Conservation (phyloP, 2,113 vertebrate genomes). For the Paracyprichromis sp. region DNA sequence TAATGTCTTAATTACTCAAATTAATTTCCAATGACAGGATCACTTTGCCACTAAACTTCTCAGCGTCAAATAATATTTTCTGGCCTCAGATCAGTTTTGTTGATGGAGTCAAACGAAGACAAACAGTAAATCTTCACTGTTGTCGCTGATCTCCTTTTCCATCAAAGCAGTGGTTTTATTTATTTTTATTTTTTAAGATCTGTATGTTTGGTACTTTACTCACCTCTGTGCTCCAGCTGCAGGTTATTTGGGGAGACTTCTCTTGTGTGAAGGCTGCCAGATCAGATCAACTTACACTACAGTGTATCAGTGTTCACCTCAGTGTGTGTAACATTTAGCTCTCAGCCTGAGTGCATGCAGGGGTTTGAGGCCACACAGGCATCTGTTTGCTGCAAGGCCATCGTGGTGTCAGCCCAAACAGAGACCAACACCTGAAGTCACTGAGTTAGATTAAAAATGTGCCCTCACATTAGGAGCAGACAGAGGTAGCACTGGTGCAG, state of each 20-base stretch:
- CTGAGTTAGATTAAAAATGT: neutral
- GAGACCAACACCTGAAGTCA: neutral
- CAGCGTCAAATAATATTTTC: neutral
- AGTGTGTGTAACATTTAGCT: neutral
- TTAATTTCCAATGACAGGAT: neutral
- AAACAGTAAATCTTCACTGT: neutral
- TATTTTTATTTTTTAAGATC: neutral
- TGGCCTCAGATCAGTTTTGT: neutral
- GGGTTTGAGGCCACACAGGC: neutral
- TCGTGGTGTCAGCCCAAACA: neutral
- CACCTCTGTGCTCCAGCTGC: neutral
- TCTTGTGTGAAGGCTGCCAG: neutral
- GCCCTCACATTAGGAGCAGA: neutral
- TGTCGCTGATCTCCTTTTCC: neutral
- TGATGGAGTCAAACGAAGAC: neutral
- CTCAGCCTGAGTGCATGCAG: neutral
- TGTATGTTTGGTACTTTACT: neutral
- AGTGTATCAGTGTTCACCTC: neutral
- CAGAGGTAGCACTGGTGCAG: neutral
- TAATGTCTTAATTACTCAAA: neutral
- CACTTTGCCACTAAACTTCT: neutral
- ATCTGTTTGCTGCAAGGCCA: neutral
- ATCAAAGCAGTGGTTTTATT: neutral
- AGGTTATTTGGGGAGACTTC: neutral
- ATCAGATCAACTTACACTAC: neutral